Base-by-base conservation (phyloP, 2,113 vertebrate genomes). In the Thymallus thymallus region DNA sequence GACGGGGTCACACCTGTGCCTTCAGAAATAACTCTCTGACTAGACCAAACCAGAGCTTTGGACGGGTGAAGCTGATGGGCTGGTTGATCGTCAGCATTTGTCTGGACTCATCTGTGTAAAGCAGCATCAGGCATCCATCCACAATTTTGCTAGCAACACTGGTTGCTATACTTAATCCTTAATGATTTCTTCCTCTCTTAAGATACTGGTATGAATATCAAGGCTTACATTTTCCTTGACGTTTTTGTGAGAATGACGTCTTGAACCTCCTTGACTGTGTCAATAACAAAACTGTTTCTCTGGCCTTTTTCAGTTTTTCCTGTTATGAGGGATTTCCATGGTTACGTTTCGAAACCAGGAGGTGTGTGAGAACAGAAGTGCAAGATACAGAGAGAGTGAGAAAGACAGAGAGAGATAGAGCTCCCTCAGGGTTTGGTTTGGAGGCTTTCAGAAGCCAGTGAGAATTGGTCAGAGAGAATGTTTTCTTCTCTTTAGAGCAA, bases 1-100 rank as follows among this genome's bases (percentile, higher is more conserved):
- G 79, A 72, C 18, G 65, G 55, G 68, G 56, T 74, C 71, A 71
- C 83, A 85, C 80, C 83, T 85, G 80, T 85, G 70, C 35, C 35
- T 41, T 41, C 35, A 9, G 35, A 41, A 41, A 41, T 41, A 41
- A 41, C 35, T 41, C 35, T 41, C 35, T 41, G 35, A 41, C 35
- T 7, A 41, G 35, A 51, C 46, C 14, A 51, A 18, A 51, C 14
- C 14, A 51, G 46, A 60, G 56, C 56, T 14, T 7, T 60, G 56
- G 12, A 22, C 6, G 1, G 56, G 6, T 60, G 56, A 60, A 4
- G 18, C 6, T 60, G 56, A 60, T 23, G 56, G 56, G n/a, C 14
- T 1, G 56, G n/a, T 51, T 51, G 14, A 51, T 14, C 3, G 14
- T 18, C 46, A 18, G 46, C 16, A 51, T 51, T 14, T 51, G 46